A percentile compares a stretch with the other conserved stretches of the same genome.
Conservation (phyloP, 2,113 vertebrate genomes). For the Leptosomus discolor region DNA sequence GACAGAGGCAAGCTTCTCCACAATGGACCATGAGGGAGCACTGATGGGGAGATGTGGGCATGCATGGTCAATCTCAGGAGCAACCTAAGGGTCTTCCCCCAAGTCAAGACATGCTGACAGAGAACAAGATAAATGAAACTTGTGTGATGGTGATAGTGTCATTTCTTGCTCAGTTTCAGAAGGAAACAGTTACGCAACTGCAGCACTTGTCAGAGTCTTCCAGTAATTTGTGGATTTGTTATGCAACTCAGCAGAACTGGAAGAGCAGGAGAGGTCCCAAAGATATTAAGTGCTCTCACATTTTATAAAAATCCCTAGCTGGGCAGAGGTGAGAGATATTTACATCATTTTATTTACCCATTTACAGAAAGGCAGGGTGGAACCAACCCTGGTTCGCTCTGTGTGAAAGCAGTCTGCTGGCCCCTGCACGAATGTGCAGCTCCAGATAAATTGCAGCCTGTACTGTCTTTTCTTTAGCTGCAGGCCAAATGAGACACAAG, state of each 20-base stretch:
- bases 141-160: background rate
- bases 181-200: background rate
- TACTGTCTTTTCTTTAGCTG: background rate
- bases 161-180: background rate
- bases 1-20: background rate
- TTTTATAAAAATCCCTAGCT: background rate
- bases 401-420: background rate
- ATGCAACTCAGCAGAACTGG: background rate
- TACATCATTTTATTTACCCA: background rate
- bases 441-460: background rate
- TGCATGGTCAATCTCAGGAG: background rate
- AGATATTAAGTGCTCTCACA: background rate
- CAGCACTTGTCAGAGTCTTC: background rate
- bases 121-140: background rate
- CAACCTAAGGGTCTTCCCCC: background rate
- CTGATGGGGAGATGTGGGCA: background rate
- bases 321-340: background rate
- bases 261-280: background rate
- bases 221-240: background rate
- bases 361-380: background rate
- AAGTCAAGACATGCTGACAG: background rate
- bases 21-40: background rate
- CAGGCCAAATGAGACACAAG: background rate
- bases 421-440: background rate
- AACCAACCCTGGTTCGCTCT: accelerated